Evolutionary conservation across 2,888 invertebrate species (phyloP).

Genomic region (Zhuqinia jingwanae): DNA sequence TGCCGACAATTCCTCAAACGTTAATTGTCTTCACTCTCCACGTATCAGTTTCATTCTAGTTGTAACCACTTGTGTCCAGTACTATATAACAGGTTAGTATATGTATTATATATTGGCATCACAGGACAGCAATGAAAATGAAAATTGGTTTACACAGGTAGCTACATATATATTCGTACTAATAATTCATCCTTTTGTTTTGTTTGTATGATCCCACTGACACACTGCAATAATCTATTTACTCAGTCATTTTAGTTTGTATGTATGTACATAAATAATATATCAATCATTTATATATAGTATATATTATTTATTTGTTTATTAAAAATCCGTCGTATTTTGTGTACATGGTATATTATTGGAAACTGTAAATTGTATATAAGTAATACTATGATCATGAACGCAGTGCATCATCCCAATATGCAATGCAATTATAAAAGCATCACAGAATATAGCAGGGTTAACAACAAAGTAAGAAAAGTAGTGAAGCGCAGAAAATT

Average conservation of each 20-base stretch:
- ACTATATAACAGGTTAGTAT: neutral
- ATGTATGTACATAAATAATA: too few species aligned
- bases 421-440: too few species aligned
- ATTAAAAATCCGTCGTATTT: too few species aligned
- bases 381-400: too few species aligned
- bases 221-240: conserved; percentile 20
- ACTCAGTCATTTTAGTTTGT: neutral
- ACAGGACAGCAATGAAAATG: too few species aligned
- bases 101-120: too few species aligned
- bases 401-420: neutral
- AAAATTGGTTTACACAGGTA: neutral
- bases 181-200: neutral
- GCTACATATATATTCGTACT: neutral
- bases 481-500: conserved; percentile 7
- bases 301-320: too few species aligned
- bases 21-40: neutral
- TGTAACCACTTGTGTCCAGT: conserved; percentile 27
- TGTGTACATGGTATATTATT: too few species aligned
- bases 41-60: conserved; percentile 4
- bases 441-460: too few species aligned
- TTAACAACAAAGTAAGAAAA: conserved; percentile 7
- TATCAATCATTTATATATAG: too few species aligned
- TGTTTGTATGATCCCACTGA: neutral
- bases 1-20: too few species aligned
- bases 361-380: neutral